Conservation (phyloP, 2,888 invertebrate genomes). For the Eudemis profundana region DNA sequence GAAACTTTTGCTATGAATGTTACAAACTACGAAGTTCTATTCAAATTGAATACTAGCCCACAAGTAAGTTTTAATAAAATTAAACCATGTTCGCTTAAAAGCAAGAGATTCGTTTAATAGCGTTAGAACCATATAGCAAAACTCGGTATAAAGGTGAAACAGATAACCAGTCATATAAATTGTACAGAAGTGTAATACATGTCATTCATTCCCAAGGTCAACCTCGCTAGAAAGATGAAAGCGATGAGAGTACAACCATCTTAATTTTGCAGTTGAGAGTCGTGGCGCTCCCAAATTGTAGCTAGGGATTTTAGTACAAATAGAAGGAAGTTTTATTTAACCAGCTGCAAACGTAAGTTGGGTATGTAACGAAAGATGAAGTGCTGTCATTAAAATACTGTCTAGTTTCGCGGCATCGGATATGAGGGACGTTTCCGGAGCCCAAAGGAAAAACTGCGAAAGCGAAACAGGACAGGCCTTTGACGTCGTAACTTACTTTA, state of each 20-base stretch:
- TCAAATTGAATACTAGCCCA: no score
- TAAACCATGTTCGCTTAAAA: no score
- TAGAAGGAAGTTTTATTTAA: conserved; percentile 1
- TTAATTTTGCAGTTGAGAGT: conserved; percentile 29
- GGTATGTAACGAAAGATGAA: conserved; percentile 30
- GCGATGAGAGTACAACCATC: conserved; percentile 19
- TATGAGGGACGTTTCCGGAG: conserved; percentile 36
- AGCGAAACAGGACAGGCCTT: conserved; percentile 27
- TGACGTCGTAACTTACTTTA: conserved; percentile 21
- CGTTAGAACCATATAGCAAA: no score
- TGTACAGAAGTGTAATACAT: conserved; percentile 22
- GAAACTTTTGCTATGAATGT: no score
- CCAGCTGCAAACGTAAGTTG: conserved; percentile 23
- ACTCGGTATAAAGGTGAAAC: not conserved
- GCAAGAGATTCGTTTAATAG: no score
- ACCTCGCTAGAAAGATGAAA: conserved; percentile 35
- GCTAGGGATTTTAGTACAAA: conserved; percentile 4
- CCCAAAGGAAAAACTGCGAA: conserved; percentile 30
- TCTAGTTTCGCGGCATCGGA: conserved; percentile 39
- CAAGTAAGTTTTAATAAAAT: no score
- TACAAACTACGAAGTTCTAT: no score
- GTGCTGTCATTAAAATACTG: conserved; percentile 43
- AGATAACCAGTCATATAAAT: conserved; percentile 14
- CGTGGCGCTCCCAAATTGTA: conserved; percentile 11
- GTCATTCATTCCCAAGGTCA: conserved; percentile 28